Conservation (phyloP, 1,140 invertebrate species). For the Dufourea novaeangliae region DNA sequence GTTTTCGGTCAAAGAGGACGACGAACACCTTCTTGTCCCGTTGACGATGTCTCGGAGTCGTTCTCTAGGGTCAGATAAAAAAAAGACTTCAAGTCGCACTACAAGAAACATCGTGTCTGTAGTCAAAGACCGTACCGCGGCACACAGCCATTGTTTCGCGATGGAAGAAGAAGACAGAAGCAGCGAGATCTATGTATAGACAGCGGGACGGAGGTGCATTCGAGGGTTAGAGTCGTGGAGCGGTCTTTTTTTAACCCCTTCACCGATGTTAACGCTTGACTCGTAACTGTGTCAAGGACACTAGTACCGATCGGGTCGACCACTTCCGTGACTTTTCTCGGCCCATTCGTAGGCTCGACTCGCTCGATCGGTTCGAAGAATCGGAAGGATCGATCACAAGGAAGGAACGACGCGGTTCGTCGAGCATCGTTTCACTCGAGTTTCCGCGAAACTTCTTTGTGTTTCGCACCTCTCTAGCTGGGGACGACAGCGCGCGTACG, state of each 20-base stretch:
- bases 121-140: too few species aligned
- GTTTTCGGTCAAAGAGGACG: background rate
- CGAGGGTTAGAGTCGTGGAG: constrained; percentile 22
- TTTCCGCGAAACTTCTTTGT: background rate
- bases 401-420: too few species aligned
- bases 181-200: constrained; percentile 27
- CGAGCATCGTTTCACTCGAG: too few species aligned
- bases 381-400: background rate
- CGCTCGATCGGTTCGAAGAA: background rate
- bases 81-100: background rate
- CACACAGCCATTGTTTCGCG: background rate
- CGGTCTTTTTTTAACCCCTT: constrained; percentile 33
- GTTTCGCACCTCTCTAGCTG: too few species aligned
- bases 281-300: constrained; percentile 43
- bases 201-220: constrained; percentile 7
- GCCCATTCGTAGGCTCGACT: background rate
- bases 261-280: constrained; percentile 37
- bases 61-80: background rate
- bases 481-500: background rate
- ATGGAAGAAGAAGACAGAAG: background rate
- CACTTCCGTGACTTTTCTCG: constrained; percentile 25
- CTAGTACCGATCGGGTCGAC: constrained; percentile 18
- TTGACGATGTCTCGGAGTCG: constrained; percentile 3
- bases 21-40: background rate
- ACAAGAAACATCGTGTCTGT: too few species aligned